These are phyloP conservation scores for Doris montereyensis DNA, from an alignment of 2,888 invertebrate genomes.

Conservation along the genomic window DNA sequence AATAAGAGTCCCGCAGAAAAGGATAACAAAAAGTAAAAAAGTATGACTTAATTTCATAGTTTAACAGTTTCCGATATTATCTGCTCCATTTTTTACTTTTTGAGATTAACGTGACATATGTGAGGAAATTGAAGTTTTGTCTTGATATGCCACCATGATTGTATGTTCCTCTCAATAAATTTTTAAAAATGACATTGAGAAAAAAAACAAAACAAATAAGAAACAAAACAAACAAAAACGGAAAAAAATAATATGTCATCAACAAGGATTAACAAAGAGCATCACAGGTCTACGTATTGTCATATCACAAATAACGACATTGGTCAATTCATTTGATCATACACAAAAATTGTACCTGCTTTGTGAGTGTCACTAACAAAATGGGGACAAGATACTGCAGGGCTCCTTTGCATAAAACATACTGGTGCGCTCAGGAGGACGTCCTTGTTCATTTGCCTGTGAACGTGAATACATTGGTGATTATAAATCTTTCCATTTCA, in stretches of 20 bases:
- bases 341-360: too few species aligned
- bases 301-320: not conserved
- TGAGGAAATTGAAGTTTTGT: too few species aligned
- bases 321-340: not conserved
- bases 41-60: too few species aligned
- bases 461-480: too few species aligned
- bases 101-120: too few species aligned
- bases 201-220: too few species aligned
- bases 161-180: not conserved
- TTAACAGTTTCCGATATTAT: too few species aligned
- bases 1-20: too few species aligned
- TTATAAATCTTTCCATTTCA: too few species aligned
- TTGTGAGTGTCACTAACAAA: constrained; percentile 92
- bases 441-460: constrained; percentile 89
- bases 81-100: too few species aligned
- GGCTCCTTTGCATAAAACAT: constrained; percentile 98
- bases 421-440: constrained; percentile 93
- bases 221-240: too few species aligned
- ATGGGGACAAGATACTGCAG: constrained; percentile 95
- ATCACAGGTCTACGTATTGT: not conserved
- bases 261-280: not conserved
- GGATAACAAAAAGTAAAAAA: too few species aligned
- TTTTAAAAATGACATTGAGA: not conserved
- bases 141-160: not conserved
- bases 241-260: not conserved